phyloP scores from a whole-genome alignment of 2,797 vertebrate species.

The Typhlichthys eigenmanni region DNA sequence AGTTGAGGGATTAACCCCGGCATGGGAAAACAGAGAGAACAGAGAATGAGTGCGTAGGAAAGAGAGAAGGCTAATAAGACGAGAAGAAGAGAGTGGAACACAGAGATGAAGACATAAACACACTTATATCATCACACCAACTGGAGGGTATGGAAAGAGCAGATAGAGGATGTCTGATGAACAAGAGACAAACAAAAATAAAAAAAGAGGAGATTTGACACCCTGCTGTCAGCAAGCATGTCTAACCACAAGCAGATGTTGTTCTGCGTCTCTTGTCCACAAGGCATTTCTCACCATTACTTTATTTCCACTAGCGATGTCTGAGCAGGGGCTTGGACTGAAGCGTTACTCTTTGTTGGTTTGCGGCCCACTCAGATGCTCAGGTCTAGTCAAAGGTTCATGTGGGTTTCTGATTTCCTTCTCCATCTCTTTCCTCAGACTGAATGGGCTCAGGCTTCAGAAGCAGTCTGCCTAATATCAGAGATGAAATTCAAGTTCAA shows the following conservation, averaged over 20 bases:
- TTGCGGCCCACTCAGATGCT: conserved; percentile 28
- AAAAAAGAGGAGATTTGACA: conserved; percentile 42
- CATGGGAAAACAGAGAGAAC: conserved; percentile 11
- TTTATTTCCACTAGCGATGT: conserved; percentile 38
- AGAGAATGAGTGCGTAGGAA: too few relatives aligned
- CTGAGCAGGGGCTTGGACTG: conserved; percentile 33
- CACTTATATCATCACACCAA: conserved; percentile 37
- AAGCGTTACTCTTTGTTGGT: conserved; percentile 32
- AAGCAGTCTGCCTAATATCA: too few relatives aligned
- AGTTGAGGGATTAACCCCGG: conserved; percentile 23
- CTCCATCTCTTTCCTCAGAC: too few relatives aligned
- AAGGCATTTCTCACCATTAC: conserved; percentile 36
- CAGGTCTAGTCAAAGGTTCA: background rate
- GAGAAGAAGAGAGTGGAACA: background rate
- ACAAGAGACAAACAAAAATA: conserved; percentile 15
- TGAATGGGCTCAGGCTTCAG: too few relatives aligned
- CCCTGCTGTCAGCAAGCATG: conserved; percentile 60
- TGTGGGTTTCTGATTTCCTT: too few relatives aligned
- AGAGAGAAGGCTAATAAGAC: too few relatives aligned
- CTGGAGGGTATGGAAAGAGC: conserved; percentile 5
- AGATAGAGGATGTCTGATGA: conserved; percentile 37
- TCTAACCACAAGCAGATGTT: conserved; percentile 73
- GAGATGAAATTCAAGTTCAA: too few relatives aligned
- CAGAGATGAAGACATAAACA: conserved; percentile 4
- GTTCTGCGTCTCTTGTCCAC: conserved; percentile 43